Evolutionary conservation across 2,888 invertebrate species (phyloP), one percentile per base, ranked within the genome.

Genomic region (Altica lythri): DNA sequence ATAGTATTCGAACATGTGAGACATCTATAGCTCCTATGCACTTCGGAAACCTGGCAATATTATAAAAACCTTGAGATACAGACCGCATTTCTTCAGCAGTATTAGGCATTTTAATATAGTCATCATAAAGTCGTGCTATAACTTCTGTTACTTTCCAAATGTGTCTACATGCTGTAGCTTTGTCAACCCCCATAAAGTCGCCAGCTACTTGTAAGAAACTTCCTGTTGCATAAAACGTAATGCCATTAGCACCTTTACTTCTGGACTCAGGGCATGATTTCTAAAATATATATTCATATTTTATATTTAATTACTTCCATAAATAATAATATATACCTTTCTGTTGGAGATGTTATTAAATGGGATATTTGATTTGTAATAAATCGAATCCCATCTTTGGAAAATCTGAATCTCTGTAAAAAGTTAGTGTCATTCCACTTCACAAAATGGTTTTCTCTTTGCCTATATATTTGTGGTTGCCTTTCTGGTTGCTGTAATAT

Each of bases 21-120:
- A 13, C 27, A 43, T 43, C 29, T 25, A 43, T 13, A 12, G 43
- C 43, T 13, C 29, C 43, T 29, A 44, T 30, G 17, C 32, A 44
- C 27, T n/a, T 44, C 6, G 30, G 30, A 44, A 44, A 30, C 18
- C 30, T 12, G 14, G 44, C 30, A 44, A 44, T 30, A 10, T 30
- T 30, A 18, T 44, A 44, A 18, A 44, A 44, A 9, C 17, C 18
- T 17, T 18, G 16, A 10, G 9, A 18, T 14, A 10, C 10, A n/a
- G 32, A 12, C 9, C 17, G 30, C 17, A 44, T 29, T 44, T 44
- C 44, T 44, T 44, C 29, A 10, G 16, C 17, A 10, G 29, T 18
- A 9, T 13, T 2, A 1, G 29, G 44, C 44, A 44, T 29, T 30
- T 44, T 44, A 18, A 44, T 44, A 17, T 12, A 44, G 10, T 30